phyloP scores from a whole-genome alignment of 2,888 invertebrate genomes.

The Eupithecia abbreviata region DNA sequence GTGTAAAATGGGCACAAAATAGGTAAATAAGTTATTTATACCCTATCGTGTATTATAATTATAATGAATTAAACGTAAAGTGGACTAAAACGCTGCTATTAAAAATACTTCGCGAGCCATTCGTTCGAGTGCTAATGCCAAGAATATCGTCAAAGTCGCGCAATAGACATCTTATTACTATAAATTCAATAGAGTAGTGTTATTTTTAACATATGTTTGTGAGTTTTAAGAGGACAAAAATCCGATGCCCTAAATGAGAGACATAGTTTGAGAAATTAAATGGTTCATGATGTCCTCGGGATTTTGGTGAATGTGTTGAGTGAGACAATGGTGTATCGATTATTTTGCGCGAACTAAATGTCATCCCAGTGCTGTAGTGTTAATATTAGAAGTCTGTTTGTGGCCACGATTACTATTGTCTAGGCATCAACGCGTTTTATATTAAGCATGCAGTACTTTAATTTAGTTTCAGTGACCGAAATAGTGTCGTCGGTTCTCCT shows the following conservation, averaged over 20 bases:
- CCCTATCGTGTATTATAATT: conserved; percentile 33
- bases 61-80: conserved; percentile 38
- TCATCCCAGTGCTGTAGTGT: conserved; percentile 81
- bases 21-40: conserved; percentile 74
- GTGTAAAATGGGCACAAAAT: conserved; percentile 84
- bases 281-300: conserved; percentile 64
- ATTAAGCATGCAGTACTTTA: conserved; percentile 77
- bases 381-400: conserved; percentile 84
- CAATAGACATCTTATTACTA: conserved; percentile 71
- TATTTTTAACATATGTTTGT: conserved; percentile 64
- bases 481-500: conserved; percentile 72
- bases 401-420: conserved; percentile 80
- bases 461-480: conserved; percentile 78
- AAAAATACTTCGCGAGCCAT: conserved; percentile 70
- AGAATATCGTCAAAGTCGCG: conserved; percentile 80
- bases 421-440: conserved; percentile 82
- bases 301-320: conserved; percentile 80
- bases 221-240: conserved; percentile 46
- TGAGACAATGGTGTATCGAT: conserved; percentile 84
- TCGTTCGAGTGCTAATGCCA: conserved; percentile 71
- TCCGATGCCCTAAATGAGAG: conserved; percentile 44
- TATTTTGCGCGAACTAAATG: conserved; percentile 83
- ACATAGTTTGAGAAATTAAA: conserved; percentile 49
- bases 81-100: conserved; percentile 52
- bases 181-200: conserved; percentile 72